Evolutionary conservation across 2,888 invertebrate species (phyloP).

Genomic region (Drosophila silvestris): DNA sequence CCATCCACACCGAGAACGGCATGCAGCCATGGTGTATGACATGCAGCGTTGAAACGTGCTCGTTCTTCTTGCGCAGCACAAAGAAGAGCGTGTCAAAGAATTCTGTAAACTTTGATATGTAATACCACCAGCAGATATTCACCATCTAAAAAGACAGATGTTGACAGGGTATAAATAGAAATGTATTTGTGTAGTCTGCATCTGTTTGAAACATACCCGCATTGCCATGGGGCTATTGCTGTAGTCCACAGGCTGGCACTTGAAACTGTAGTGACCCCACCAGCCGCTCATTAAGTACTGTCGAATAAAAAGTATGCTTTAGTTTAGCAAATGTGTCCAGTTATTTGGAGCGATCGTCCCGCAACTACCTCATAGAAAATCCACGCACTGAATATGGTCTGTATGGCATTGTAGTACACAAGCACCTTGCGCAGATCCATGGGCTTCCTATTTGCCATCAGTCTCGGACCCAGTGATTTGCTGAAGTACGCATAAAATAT

Average conservation of each 20-base stretch:
- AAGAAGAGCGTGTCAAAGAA: constrained; percentile 99
- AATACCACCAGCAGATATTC: constrained; percentile 98
- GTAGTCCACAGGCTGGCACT: constrained; percentile 95
- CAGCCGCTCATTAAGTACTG: constrained; percentile 90
- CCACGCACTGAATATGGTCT: constrained; percentile 95
- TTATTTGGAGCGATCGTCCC: not conserved
- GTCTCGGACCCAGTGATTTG: constrained; percentile 91
- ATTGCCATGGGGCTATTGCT: constrained; percentile 90
- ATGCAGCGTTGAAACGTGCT: constrained; percentile 96
- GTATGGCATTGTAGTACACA: constrained; percentile 94
- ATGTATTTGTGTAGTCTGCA: not conserved
- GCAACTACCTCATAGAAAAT: constrained; percentile 94
- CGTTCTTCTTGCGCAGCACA: constrained; percentile 96
- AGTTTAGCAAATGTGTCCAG: not conserved
- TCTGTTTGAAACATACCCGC: constrained; percentile 86
- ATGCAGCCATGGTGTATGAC: constrained; percentile 98
- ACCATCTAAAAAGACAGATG: constrained; percentile 90
- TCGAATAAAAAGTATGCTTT: constrained; percentile 8
- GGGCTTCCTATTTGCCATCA: constrained; percentile 96
- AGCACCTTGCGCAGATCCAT: constrained; percentile 92
- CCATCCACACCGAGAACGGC: constrained; percentile 98
- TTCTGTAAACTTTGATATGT: constrained; percentile 98
- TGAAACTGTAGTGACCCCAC: constrained; percentile 92
- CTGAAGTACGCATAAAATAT: constrained; percentile 93
- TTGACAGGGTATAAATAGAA: not conserved